Conservation (phyloP, 2,113 vertebrate genomes). For the Strix aluco region DNA sequence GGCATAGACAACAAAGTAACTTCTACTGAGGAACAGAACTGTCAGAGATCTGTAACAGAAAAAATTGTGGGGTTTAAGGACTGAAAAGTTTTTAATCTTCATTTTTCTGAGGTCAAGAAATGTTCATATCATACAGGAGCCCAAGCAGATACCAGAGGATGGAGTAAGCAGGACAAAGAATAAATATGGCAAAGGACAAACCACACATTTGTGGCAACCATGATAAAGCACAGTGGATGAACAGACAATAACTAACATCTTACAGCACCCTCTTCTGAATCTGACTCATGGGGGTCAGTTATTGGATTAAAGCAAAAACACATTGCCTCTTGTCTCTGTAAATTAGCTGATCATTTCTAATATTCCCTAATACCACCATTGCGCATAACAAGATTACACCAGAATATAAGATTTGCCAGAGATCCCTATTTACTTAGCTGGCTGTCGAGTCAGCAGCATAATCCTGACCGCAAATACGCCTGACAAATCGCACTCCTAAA, state of each 20-base stretch:
- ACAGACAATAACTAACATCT: neutral
- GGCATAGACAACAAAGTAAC: neutral
- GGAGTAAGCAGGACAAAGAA: neutral
- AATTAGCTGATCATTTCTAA: neutral
- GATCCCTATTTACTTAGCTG: neutral
- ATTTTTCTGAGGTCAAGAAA: neutral
- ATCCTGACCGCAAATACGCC: neutral
- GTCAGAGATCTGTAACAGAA: neutral
- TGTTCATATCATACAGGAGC: neutral
- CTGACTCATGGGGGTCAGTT: neutral
- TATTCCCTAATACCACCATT: neutral
- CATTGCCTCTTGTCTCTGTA: neutral
- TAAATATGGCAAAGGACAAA: neutral
- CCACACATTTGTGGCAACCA: neutral
- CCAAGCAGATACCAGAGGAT: neutral
- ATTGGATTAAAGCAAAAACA: neutral
- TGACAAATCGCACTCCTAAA: neutral
- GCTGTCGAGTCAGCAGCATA: neutral
- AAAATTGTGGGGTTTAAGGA: neutral
- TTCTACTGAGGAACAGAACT: neutral
- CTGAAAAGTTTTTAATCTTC: neutral
- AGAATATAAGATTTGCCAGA: neutral
- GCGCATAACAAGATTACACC: neutral
- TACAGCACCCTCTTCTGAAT: neutral
- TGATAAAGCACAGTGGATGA: neutral